Evolutionary conservation across 2,888 invertebrate species (phyloP).

Genomic region (Hirtodrosophila alboralis): DNA sequence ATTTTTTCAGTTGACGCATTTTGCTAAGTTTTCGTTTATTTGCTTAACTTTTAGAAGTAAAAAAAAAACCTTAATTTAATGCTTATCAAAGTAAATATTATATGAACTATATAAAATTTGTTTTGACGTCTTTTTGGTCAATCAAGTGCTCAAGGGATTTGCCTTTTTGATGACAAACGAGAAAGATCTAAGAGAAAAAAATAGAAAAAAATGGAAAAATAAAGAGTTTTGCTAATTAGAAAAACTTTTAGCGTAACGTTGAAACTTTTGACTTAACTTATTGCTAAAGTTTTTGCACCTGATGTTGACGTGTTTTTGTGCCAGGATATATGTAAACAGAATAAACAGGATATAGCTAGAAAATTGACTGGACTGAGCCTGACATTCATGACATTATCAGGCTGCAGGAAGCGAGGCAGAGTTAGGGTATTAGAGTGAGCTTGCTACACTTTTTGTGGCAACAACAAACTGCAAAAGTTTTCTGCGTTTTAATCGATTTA

Average conservation of each 20-base stretch:
- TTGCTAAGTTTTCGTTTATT: conserved; percentile 1
- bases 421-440: no score
- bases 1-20: conserved; percentile 38
- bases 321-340: no score
- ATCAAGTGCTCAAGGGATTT: conserved; percentile 21
- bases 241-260: conserved; percentile 56
- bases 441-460: conserved; percentile 35
- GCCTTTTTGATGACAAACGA: conserved; percentile 50
- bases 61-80: conserved; percentile 25
- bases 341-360: conserved; percentile 11
- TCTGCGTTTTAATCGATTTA: conserved; percentile 70
- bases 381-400: conserved; percentile 57
- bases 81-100: conserved; percentile 44
- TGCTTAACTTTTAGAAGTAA: conserved; percentile 29
- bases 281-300: conserved; percentile 71
- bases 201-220: no score
- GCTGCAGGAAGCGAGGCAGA: no score
- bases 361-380: conserved; percentile 58
- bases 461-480: conserved; percentile 43
- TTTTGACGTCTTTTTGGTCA: conserved; percentile 52
- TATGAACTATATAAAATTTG: conserved; percentile 7
- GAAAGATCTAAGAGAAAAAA: no score
- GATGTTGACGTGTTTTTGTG: not conserved
- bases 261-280: conserved; percentile 67
- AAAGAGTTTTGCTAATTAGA: conserved; percentile 73